Conservation (phyloP, 1,140 invertebrate genomes). For the Drosophila paulistorum region DNA sequence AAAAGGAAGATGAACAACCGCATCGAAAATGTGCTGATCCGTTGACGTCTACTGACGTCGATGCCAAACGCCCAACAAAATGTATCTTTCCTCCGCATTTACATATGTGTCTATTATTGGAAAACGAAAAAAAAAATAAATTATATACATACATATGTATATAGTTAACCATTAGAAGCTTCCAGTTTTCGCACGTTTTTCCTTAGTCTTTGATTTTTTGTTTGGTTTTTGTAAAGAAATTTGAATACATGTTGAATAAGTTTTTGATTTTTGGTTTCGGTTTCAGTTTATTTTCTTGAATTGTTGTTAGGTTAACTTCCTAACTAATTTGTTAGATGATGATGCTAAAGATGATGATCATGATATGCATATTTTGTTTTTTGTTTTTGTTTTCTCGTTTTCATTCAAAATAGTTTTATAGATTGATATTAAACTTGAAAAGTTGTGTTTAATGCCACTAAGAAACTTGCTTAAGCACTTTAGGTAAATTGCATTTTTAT, state of each 20-base stretch:
- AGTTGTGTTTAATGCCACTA: background rate
- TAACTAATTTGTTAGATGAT: slow-evolving; percentile 4
- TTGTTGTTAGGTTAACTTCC: slow-evolving; percentile 10
- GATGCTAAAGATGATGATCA: background rate
- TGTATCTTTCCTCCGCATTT: slow-evolving; percentile 32
- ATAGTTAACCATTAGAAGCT: background rate
- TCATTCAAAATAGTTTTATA: slow-evolving; percentile 1
- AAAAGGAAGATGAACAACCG: slow-evolving; percentile 12
- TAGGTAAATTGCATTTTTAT: slow-evolving; percentile 2
- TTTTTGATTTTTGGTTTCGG: background rate
- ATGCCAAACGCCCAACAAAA: slow-evolving; percentile 31
- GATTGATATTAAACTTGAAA: background rate
- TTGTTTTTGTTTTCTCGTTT: background rate
- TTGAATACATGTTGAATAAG: slow-evolving; percentile 2
- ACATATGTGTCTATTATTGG: slow-evolving; percentile 21
- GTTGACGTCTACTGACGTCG: slow-evolving; percentile 34
- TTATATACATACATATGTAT: background rate
- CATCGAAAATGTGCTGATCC: slow-evolving; percentile 1
- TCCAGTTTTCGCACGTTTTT: slow-evolving; percentile 10
- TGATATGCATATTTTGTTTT: slow-evolving; percentile 4
- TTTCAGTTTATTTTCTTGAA: background rate
- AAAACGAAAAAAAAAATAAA: no score
- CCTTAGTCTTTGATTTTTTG: background rate
- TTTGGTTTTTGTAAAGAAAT: slow-evolving; percentile 8
- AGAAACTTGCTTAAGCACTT: no score